Percentiles rank a stretch among this genome's conserved stretches.
Evolutionary conservation across 2,888 invertebrate species (phyloP).

Genomic region (Willowsia nigromaculata): DNA sequence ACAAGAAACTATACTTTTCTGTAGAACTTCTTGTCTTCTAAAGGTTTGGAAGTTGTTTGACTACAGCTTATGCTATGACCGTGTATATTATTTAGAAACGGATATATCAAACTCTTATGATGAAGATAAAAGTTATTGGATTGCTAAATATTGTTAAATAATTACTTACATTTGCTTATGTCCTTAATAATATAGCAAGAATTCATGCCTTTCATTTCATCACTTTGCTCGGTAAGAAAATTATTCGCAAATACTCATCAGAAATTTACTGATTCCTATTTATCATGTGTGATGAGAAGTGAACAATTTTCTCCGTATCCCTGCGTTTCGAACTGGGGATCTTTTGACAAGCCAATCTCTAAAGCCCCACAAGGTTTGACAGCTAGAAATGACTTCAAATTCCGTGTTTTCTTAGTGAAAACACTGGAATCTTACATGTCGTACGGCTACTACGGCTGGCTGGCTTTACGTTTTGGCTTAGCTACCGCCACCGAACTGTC

Average conservation of each 20-base stretch:
- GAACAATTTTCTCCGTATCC: background rate
- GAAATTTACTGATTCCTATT: background rate
- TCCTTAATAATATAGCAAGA: no score
- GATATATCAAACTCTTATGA: no score
- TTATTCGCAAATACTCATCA: background rate
- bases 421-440: conserved; percentile 39
- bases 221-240: background rate
- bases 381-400: conserved; percentile 65
- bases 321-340: conserved; percentile 20
- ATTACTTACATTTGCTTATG: no score
- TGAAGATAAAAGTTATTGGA: no score
- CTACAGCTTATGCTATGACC: no score
- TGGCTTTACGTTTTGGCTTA: background rate
- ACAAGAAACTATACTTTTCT: no score
- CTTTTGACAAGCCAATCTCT: conserved; percentile 49
- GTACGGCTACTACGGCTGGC: background rate
- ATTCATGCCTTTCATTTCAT: no score
- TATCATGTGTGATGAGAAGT: background rate
- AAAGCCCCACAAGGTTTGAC: conserved; percentile 46
- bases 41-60: no score
- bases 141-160: no score
- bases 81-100: no score
- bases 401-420: conserved; percentile 62
- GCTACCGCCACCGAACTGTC: conserved; percentile 8
- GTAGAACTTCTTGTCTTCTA: no score